Base-by-base conservation (phyloP, 2,113 vertebrate species). In the Sorex fumeus region DNA sequence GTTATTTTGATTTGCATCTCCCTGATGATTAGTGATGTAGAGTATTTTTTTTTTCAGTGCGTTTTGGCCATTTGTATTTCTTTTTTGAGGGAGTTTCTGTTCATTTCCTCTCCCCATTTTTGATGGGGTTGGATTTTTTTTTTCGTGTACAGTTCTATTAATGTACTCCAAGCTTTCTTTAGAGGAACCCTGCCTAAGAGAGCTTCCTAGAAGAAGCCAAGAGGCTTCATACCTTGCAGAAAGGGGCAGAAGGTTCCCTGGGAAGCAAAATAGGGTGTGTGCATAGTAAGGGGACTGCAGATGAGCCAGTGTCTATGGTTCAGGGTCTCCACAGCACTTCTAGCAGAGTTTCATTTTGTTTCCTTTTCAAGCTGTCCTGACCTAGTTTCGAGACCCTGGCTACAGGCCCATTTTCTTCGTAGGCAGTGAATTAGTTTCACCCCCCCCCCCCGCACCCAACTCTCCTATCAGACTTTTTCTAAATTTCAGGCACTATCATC, bases 181-280 rank as follows among this genome's bases (percentile, higher is more conserved):
- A 75, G 91, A 89, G 85, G 43, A 87, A 45, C 15, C 12, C 60
- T 76, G 74, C 19, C 30, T 70, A 80, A 45, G 45, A 84, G 25
- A 53, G 62, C 69, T 89, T 87, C 85, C 16, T 70, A 19, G 28
- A 40, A 86, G 66, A 70, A n/a, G 28, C 83, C 34, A 78, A 75
- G 18, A 78, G 66, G 85, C 57, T 71, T 88, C 75, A 69, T 45
- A 57, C 8, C n/a, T 85, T 23, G 47, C 45, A 43, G 11, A 71
- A 86, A n/a, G n/a, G n/a, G n/a, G n/a, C n/a, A n/a, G n/a, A n/a
- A n/a, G n/a, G n/a, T n/a, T n/a, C n/a, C n/a, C n/a, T n/a, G n/a
- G n/a, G n/a, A n/a, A n/a, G n/a, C n/a, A n/a, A n/a, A n/a, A n/a
- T n/a, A n/a, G n/a, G n/a, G n/a, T n/a, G n/a, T n/a, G n/a, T n/a